These are phyloP conservation scores for Galendromus occidentalis DNA, from an alignment of 1,140 invertebrate genomes.

Conservation along the genomic window DNA sequence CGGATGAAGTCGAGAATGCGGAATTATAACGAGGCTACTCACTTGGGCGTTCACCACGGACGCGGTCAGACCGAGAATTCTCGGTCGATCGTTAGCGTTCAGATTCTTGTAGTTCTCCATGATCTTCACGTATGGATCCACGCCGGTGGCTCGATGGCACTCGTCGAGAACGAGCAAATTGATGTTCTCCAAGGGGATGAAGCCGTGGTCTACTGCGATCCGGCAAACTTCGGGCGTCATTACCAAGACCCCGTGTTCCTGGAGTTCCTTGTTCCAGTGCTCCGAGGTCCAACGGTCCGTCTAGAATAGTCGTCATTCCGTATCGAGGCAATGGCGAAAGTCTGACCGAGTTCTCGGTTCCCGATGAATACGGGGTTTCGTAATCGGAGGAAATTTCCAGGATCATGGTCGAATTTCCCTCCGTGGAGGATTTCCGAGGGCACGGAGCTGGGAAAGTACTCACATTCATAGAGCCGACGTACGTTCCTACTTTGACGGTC, in stretches of 20 bases:
- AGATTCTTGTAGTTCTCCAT: slow-evolving; percentile 40
- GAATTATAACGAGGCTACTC: slow-evolving; percentile 26
- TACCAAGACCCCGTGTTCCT: slow-evolving; percentile 48
- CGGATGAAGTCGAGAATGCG: too few species aligned
- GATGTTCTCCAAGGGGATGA: slow-evolving; percentile 39
- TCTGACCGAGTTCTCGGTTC: too few species aligned
- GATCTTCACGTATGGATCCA: slow-evolving; percentile 44
- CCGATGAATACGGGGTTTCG: too few species aligned
- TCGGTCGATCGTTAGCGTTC: slow-evolving; percentile 29
- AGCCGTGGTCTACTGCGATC: slow-evolving; percentile 43
- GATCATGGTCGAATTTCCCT: too few species aligned
- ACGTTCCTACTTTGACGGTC: slow-evolving; percentile 33
- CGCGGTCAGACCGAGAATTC: slow-evolving; percentile 45
- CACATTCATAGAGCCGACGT: slow-evolving; percentile 35
- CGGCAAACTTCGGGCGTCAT: slow-evolving; percentile 64
- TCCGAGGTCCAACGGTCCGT: slow-evolving; percentile 18
- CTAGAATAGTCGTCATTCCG: not conserved
- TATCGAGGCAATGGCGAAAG: too few species aligned
- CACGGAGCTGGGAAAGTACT: too few species aligned
- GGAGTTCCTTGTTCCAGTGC: slow-evolving; percentile 44
- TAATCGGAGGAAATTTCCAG: too few species aligned
- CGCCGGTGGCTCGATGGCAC: slow-evolving; percentile 57
- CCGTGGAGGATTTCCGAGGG: too few species aligned
- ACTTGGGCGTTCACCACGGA: slow-evolving; percentile 30
- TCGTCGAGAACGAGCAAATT: slow-evolving; percentile 78